Evolutionary conservation across 2,888 invertebrate genomes (phyloP).

Genomic region (Stramonita haemastoma): DNA sequence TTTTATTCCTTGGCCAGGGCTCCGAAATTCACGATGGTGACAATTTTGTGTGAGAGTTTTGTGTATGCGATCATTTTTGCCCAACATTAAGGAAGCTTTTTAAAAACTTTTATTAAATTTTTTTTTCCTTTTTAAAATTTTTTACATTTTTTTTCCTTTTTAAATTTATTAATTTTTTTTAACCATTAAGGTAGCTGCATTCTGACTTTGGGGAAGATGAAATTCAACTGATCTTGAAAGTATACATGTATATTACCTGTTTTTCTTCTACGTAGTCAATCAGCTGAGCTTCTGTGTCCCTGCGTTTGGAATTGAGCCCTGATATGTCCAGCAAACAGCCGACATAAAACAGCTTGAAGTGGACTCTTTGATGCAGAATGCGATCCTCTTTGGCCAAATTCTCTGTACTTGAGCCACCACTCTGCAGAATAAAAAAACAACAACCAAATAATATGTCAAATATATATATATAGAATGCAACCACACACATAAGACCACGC

Average conservation of each 20-base stretch:
- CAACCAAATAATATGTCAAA: not conserved
- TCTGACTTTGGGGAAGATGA: too few species aligned
- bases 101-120: too few species aligned
- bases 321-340: constrained; percentile 71
- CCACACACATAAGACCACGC: not conserved
- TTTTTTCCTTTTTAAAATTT: too few species aligned
- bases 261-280: constrained; percentile 75
- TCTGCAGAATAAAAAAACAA: constrained; percentile 48
- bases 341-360: constrained; percentile 66
- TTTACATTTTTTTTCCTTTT: too few species aligned
- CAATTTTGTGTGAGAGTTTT: too few species aligned
- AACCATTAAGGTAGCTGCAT: too few species aligned
- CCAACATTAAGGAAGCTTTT: too few species aligned
- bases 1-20: too few species aligned
- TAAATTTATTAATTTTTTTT: too few species aligned
- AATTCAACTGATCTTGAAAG: too few species aligned
- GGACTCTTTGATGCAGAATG: constrained; percentile 54
- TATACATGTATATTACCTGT: constrained; percentile 60
- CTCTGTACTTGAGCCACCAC: constrained; percentile 59
- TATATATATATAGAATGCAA: not conserved
- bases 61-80: too few species aligned
- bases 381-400: constrained; percentile 60
- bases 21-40: too few species aligned
- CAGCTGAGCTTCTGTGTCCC: constrained; percentile 75
- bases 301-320: constrained; percentile 63